A percentile compares a stretch with the other conserved stretches of the same genome.
Evolutionary conservation across 2,113 vertebrate genomes (phyloP).

Genomic region (Cheirogaleus medius): DNA sequence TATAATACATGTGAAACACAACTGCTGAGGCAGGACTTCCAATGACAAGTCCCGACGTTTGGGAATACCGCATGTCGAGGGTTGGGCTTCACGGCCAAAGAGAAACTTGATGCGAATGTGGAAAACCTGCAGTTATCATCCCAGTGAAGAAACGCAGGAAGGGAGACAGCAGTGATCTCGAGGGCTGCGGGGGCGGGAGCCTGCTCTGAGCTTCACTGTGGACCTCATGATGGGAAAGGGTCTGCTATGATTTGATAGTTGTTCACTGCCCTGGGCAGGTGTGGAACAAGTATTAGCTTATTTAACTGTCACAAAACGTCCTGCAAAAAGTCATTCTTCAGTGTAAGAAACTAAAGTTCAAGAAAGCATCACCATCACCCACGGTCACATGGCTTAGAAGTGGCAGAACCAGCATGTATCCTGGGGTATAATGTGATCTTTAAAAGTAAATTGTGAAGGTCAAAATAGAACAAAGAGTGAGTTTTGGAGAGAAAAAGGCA

Average conservation of each 20-base stretch:
- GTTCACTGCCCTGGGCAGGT: neutral
- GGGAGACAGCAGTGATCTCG: neutral
- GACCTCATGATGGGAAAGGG: neutral
- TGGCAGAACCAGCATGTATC: neutral
- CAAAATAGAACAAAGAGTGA: neutral
- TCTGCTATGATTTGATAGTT: accelerated
- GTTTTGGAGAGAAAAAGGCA: neutral
- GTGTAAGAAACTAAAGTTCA: neutral
- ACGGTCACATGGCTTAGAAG: neutral
- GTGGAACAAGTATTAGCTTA: neutral
- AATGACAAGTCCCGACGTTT: neutral
- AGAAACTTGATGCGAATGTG: neutral
- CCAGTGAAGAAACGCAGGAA: neutral
- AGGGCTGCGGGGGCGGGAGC: neutral
- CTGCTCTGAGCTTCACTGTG: neutral
- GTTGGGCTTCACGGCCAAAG: neutral
- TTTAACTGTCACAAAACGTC: neutral
- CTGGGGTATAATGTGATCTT: neutral
- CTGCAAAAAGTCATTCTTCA: neutral
- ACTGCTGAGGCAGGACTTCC: neutral
- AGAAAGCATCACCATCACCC: neutral
- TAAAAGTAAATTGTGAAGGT: neutral
- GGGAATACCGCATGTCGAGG: neutral
- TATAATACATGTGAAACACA: neutral
- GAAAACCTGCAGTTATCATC: neutral